These are phyloP conservation scores for Phania funesta DNA, from an alignment of 2,888 invertebrate species.

Conservation along the genomic window DNA sequence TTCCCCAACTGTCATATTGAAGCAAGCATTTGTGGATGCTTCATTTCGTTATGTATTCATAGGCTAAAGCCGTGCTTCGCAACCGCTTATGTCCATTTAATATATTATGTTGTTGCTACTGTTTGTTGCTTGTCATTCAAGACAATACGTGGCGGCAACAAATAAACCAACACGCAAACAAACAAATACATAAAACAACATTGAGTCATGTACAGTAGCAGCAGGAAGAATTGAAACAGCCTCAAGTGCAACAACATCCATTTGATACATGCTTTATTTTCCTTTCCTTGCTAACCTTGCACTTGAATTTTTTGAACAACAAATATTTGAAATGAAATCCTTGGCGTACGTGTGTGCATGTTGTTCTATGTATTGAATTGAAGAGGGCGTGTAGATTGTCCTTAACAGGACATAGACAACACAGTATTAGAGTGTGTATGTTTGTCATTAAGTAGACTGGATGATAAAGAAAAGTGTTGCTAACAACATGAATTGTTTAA, in stretches of 20 bases:
- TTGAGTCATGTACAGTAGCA: slow-evolving; percentile 24
- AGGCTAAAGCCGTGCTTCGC: slow-evolving; percentile 25
- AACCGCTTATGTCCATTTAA: slow-evolving; percentile 64
- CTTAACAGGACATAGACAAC: slow-evolving; percentile 61
- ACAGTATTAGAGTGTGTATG: slow-evolving; percentile 20
- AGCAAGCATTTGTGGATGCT: neutral
- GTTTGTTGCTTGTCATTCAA: slow-evolving; percentile 54
- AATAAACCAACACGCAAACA: slow-evolving; percentile 37
- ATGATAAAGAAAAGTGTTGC: slow-evolving; percentile 59
- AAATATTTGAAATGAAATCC: slow-evolving; percentile 14
- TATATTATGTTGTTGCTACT: slow-evolving; percentile 48
- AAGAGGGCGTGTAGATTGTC: slow-evolving; percentile 58
- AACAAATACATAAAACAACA: slow-evolving; percentile 21
- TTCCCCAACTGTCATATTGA: slow-evolving; percentile 3
- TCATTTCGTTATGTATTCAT: slow-evolving; percentile 3
- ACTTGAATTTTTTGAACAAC: slow-evolving; percentile 56
- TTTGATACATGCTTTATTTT: slow-evolving; percentile 11
- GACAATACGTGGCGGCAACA: slow-evolving; percentile 42
- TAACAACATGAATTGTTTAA: slow-evolving; percentile 68
- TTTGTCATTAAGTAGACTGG: slow-evolving; percentile 44
- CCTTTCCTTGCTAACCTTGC: slow-evolving; percentile 59
- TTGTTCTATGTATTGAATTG: neutral
- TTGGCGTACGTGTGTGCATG: neutral
- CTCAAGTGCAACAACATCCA: slow-evolving; percentile 62
- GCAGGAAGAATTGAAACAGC: slow-evolving; percentile 49